Evolutionary conservation across 2,113 vertebrate species (phyloP).

Genomic region (Mastomys coucha): DNA sequence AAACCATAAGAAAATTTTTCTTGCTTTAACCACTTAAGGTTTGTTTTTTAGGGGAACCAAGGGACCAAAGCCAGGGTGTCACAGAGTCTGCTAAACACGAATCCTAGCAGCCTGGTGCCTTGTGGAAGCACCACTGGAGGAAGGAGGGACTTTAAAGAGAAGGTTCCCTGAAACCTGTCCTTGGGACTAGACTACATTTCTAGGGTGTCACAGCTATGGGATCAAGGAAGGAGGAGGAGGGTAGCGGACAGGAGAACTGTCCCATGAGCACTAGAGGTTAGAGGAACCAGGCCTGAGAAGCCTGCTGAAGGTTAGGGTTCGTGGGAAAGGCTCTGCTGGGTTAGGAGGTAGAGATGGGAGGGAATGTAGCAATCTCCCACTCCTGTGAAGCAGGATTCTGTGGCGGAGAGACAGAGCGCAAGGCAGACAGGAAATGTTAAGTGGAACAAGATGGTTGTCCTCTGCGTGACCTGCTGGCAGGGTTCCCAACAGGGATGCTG

Average conservation of each 20-base stretch:
- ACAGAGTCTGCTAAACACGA: not conserved
- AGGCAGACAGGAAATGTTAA: not conserved
- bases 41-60: not conserved
- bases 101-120: not conserved
- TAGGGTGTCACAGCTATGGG: not conserved
- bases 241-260: not conserved
- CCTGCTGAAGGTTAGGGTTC: too few species aligned
- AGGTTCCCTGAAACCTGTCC: not conserved
- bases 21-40: not conserved
- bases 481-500: not conserved
- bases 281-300: not conserved
- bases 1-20: too few species aligned
- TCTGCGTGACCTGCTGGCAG: not conserved
- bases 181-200: not conserved
- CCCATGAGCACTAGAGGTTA: too few species aligned
- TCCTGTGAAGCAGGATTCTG: not conserved
- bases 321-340: not conserved
- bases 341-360: not conserved
- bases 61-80: not conserved
- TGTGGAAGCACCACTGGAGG: not conserved
- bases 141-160: not conserved
- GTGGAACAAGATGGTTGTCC: not conserved
- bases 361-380: too few species aligned
- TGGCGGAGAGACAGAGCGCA: not conserved
- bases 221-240: not conserved